A percentile compares a stretch with the other conserved stretches of the same genome.
Evolutionary conservation across 2,113 vertebrate genomes (phyloP).

Genomic region (Nicator chloris): DNA sequence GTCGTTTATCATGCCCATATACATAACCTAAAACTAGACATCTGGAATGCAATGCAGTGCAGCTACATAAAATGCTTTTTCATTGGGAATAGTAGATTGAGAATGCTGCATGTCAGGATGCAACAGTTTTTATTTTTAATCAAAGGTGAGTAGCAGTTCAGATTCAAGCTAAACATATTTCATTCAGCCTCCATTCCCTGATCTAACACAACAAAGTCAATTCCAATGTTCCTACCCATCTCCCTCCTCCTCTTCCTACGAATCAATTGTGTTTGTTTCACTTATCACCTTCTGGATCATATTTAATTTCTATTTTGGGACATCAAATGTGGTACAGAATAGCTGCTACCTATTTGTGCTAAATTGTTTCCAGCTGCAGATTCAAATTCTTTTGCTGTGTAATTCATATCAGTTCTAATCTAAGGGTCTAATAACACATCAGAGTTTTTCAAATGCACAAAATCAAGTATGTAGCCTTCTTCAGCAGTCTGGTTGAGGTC

Average conservation of each 20-base stretch:
- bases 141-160: background rate
- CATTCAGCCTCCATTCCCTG: background rate
- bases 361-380: slow-evolving; percentile 31
- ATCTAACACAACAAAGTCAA: slow-evolving; percentile 27
- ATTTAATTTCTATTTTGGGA: slow-evolving; percentile 49
- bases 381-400: slow-evolving; percentile 11
- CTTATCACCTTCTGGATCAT: slow-evolving; percentile 37
- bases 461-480: background rate
- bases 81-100: background rate
- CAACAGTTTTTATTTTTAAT: slow-evolving; percentile 51
- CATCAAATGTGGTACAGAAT: slow-evolving; percentile 14
- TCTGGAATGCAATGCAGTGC: background rate
- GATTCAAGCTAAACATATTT: slow-evolving; percentile 34
- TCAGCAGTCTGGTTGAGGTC: background rate
- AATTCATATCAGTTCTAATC: slow-evolving; percentile 9
- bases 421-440: background rate
- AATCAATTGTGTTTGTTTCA: slow-evolving; percentile 55
- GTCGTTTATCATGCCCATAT: background rate
- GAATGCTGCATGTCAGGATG: background rate
- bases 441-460: background rate
- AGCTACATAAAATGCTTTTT: background rate
- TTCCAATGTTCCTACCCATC: slow-evolving; percentile 6
- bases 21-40: background rate
- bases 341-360: slow-evolving; percentile 15
- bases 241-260: background rate